Evolutionary conservation across 2,888 invertebrate genomes (phyloP).

Genomic region (Diarsia mendica): DNA sequence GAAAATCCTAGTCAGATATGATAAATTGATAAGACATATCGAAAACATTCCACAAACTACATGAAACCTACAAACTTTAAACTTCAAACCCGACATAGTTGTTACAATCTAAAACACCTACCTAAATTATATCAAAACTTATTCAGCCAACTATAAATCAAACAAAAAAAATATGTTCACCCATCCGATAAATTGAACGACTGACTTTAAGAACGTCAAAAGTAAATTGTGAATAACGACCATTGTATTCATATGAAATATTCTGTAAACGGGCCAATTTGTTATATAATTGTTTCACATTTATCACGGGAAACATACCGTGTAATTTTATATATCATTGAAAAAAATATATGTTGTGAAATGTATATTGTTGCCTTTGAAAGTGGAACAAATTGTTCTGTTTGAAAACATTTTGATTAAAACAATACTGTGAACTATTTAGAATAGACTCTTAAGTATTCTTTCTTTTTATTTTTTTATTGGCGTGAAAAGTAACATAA

Average conservation of each 20-base stretch:
- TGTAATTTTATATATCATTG: constrained; percentile 26
- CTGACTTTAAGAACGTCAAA: constrained; percentile 24
- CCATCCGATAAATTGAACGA: constrained; percentile 43
- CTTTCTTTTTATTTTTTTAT: too few relatives aligned
- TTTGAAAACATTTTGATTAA: constrained; percentile 13
- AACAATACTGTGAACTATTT: not conserved
- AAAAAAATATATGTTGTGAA: constrained; percentile 19
- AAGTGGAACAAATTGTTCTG: constrained; percentile 18
- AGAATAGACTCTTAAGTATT: too few relatives aligned
- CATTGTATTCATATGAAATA: constrained; percentile 41
- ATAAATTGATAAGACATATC: too few relatives aligned
- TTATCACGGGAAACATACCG: constrained; percentile 18
- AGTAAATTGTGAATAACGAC: constrained; percentile 51
- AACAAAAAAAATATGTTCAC: constrained; percentile 2
- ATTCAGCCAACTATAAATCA: constrained; percentile 14
- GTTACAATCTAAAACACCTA: not conserved
- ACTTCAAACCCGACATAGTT: not conserved
- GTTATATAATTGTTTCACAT: constrained; percentile 41
- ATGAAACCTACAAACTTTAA: too few relatives aligned
- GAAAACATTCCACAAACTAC: too few relatives aligned
- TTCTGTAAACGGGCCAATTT: constrained; percentile 51
- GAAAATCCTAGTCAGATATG: too few relatives aligned
- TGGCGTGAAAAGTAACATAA: too few relatives aligned
- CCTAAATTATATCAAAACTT: not conserved
- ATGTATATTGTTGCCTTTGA: constrained; percentile 35